phyloP scores from a whole-genome alignment of 1,140 invertebrate species.

The Calliopsis andreniformis region DNA sequence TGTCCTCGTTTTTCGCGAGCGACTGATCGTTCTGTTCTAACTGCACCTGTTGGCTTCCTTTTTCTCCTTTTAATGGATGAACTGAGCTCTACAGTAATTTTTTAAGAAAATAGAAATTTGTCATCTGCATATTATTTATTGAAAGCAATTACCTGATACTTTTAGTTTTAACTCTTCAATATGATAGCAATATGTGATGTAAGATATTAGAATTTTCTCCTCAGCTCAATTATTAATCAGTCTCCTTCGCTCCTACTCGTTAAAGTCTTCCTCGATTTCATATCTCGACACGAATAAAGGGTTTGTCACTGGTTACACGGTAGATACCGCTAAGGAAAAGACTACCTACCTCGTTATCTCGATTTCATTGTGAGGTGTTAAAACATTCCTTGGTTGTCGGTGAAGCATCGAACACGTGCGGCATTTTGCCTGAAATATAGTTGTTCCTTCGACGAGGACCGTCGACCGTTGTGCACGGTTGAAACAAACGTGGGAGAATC shows the following conservation, averaged over 20 bases:
- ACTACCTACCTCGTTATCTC: slow-evolving; percentile 22
- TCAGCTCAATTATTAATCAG: too few relatives aligned
- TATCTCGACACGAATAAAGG: background rate
- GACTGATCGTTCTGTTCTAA: slow-evolving; percentile 68
- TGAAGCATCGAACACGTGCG: background rate
- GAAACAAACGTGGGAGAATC: slow-evolving; percentile 54
- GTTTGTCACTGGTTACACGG: background rate
- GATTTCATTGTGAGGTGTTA: slow-evolving; percentile 39
- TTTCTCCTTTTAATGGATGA: background rate
- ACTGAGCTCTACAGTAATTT: too few relatives aligned
- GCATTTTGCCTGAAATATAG: slow-evolving; percentile 37
- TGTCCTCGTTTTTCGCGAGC: slow-evolving; percentile 71
- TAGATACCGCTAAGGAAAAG: background rate
- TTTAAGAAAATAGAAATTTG: too few relatives aligned
- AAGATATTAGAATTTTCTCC: too few relatives aligned
- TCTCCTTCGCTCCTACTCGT: too few relatives aligned
- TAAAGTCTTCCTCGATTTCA: background rate
- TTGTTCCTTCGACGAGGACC: slow-evolving; percentile 29
- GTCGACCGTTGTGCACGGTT: background rate
- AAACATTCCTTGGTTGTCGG: slow-evolving; percentile 23
- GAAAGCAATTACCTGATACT: too few relatives aligned
- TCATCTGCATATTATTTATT: too few relatives aligned
- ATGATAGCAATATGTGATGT: too few relatives aligned
- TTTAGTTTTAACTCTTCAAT: too few relatives aligned
- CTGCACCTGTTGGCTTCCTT: slow-evolving; percentile 36